Base-by-base conservation (phyloP, 2,113 vertebrate species). In the Suricata suricatta region DNA sequence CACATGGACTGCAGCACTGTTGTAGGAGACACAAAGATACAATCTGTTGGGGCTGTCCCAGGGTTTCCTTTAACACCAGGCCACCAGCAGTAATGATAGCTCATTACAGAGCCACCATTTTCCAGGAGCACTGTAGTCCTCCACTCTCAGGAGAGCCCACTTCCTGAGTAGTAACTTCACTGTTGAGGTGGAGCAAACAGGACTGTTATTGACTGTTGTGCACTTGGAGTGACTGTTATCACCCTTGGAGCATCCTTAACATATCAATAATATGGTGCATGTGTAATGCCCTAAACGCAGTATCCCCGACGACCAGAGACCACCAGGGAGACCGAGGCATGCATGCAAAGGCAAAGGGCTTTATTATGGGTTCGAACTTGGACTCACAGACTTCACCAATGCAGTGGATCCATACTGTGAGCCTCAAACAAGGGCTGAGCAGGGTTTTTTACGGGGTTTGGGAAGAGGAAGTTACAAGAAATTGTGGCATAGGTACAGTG, bases 61-160 rank as follows among this genome's bases (percentile, higher is more conserved):
- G 31, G 7, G 2, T 82, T 41, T 50, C 77, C 87, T 85, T 21
- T 17, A 25, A 76, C 5, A 5, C 17, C 12, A 13, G 57, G 0
- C 13, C 33, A 38, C 14, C 35, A 31, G 60, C 33, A 19, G 0
- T 8, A 4, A 6, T 0, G 5, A 38, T 21, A 64, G 4, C 38
- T 68, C 17, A 14, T 11, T 7, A 8, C 15, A 44, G 21, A 44
- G 31, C 9, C 13, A 9, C 47, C 7, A 4, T 9, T 33, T 35
- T 54, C 80, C 35, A 4, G 0, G 29, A 72, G 13, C 31, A 35
- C 9, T 2, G 11, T 27, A 11, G 63, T 7, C 38, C 80, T 71
- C 50, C 19, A 47, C 31, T 11, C 64, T 68, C 54, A 15, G 76
- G 1, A 9, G 17, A 38, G 23, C 0, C 0, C 25, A 3, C 7